phyloP scores from a whole-genome alignment of 2,113 vertebrate genomes.

The Odontophorus gujanensis region DNA sequence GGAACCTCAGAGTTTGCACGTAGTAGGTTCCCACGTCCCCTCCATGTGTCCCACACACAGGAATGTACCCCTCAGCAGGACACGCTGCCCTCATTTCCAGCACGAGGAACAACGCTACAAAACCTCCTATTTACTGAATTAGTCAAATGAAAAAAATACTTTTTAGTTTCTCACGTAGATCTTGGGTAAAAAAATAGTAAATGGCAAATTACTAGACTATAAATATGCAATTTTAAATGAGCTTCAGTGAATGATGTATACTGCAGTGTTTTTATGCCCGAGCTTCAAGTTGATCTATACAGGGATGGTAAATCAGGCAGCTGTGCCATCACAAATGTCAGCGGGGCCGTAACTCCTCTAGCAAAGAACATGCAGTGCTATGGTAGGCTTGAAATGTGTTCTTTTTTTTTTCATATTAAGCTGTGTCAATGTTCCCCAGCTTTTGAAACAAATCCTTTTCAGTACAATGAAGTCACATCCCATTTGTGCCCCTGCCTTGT shows the following conservation, averaged over 20 bases:
- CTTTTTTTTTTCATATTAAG: not conserved
- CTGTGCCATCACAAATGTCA: conserved; percentile 29
- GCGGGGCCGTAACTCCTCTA: conserved; percentile 3
- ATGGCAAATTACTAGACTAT: conserved; percentile 47
- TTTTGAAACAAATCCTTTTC: not conserved
- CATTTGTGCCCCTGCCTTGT: not conserved
- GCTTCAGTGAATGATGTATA: conserved; percentile 45
- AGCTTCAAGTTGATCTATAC: conserved; percentile 46
- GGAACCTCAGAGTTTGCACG: no score
- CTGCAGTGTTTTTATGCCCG: conserved; percentile 39
- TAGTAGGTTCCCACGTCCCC: no score
- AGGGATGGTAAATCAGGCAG: conserved; percentile 44
- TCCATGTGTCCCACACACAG: no score
- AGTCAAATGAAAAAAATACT: conserved; percentile 1
- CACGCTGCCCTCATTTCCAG: no score
- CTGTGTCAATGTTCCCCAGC: not conserved
- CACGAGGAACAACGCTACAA: not conserved
- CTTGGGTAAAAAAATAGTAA: conserved; percentile 31
- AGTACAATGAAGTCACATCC: not conserved
- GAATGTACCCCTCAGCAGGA: no score
- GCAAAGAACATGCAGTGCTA: not conserved
- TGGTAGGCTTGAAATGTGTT: conserved; percentile 23
- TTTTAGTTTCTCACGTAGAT: not conserved
- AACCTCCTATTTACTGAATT: conserved; percentile 17
- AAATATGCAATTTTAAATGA: conserved; percentile 54